Evolutionary conservation across 2,888 invertebrate genomes (phyloP).

Genomic region (Synergus itoensis): DNA sequence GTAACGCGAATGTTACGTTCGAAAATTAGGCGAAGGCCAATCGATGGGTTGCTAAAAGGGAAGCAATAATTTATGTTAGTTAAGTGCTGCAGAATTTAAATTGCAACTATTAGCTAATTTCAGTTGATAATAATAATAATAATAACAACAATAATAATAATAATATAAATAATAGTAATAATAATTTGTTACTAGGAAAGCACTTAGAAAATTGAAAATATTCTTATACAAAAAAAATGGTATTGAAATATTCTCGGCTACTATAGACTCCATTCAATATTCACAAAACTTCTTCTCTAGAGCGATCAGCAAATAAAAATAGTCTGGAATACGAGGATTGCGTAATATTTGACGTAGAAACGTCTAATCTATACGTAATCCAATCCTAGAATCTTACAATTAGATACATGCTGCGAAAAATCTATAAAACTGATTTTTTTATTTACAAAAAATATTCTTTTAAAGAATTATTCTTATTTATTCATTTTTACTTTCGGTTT

Average conservation of each 20-base stretch:
- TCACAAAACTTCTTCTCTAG: not conserved
- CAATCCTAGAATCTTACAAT: not conserved
- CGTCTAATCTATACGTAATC: not conserved
- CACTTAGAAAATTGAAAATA: too few species aligned
- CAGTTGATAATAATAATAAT: not conserved
- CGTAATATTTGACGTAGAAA: not conserved
- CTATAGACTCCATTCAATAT: not conserved
- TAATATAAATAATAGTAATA: too few species aligned
- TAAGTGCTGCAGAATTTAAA: not conserved
- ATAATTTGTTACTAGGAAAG: too few species aligned
- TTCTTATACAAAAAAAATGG: too few species aligned
- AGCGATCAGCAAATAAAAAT: not conserved
- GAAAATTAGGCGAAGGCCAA: slow-evolving; percentile 31
- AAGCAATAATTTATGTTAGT: not conserved
- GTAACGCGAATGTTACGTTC: slow-evolving; percentile 4
- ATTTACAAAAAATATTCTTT: too few species aligned
- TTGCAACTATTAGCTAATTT: not conserved
- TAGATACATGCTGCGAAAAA: not conserved
- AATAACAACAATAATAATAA: too few species aligned
- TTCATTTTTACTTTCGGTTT: too few species aligned
- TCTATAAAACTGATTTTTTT: not conserved
- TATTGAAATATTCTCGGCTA: too few species aligned
- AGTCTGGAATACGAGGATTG: not conserved
- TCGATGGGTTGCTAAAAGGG: slow-evolving; percentile 2
- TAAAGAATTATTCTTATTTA: too few species aligned